A percentile compares a stretch with the other conserved stretches of the same genome.
These are phyloP conservation scores for Rhadinocentrus ornatus DNA, from an alignment of 2,797 vertebrate species.

Conservation along the genomic window DNA sequence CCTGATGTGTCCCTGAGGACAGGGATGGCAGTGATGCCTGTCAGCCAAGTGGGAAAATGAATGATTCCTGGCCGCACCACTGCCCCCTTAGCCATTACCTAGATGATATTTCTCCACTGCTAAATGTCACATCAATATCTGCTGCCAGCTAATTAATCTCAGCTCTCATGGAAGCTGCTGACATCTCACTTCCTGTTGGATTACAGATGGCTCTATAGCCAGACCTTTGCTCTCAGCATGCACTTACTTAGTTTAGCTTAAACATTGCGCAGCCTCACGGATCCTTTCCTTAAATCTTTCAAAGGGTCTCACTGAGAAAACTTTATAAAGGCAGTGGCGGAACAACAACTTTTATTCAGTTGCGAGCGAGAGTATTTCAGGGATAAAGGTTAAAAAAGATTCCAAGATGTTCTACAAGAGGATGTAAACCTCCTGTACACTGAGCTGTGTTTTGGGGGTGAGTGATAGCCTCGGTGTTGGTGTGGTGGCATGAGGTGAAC, in stretches of 20 bases:
- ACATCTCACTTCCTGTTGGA: conserved; percentile 64
- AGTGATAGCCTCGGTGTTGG: conserved; percentile 36
- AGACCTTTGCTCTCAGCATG: conserved; percentile 47
- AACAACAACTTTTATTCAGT: conserved; percentile 44
- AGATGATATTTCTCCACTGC: conserved; percentile 71
- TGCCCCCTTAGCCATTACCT: conserved; percentile 62
- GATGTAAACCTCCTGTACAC: conserved; percentile 28
- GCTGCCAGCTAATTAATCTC: conserved; percentile 72
- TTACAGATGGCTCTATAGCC: conserved; percentile 61
- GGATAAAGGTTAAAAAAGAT: conserved; percentile 42
- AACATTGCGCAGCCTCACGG: conserved; percentile 34
- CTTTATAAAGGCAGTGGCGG: conserved; percentile 23
- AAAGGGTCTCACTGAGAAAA: conserved; percentile 29
- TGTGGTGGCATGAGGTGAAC: conserved; percentile 43
- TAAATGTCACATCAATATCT: conserved; percentile 84
- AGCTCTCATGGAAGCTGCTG: conserved; percentile 51
- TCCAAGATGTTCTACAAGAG: conserved; percentile 37
- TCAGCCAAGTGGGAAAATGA: conserved; percentile 60
- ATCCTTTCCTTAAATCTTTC: conserved; percentile 31
- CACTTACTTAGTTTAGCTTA: conserved; percentile 40
- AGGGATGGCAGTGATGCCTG: conserved; percentile 29
- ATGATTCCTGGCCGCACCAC: conserved; percentile 57
- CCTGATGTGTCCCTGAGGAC: conserved; percentile 34
- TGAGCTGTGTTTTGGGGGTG: conserved; percentile 36
- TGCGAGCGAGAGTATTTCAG: conserved; percentile 33